Evolutionary conservation across 2,113 vertebrate genomes (phyloP).

Genomic region (Rhizomys pruinosus): DNA sequence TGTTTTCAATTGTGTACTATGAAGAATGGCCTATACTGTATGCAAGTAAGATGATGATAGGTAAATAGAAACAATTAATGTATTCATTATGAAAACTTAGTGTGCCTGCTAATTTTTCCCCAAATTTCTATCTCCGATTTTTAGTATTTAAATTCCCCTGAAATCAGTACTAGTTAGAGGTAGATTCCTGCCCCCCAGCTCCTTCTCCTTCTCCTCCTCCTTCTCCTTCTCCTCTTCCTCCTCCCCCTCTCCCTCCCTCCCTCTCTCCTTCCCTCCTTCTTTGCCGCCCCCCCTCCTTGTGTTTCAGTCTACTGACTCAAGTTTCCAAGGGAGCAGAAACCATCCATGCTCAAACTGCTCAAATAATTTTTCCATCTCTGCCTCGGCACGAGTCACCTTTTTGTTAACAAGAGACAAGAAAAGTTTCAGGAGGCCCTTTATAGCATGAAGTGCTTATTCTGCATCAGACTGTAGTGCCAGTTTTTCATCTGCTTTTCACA

Average conservation of each 20-base stretch:
- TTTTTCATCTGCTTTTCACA: slow-evolving; percentile 55
- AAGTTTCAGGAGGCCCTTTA: slow-evolving; percentile 58
- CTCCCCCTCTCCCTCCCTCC: not conserved
- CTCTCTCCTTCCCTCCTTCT: too few relatives aligned
- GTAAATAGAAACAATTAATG: slow-evolving; percentile 42
- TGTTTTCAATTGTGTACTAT: not conserved
- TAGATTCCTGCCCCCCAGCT: too few relatives aligned
- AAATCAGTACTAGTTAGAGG: too few relatives aligned
- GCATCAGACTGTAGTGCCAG: slow-evolving; percentile 35
- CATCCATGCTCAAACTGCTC: slow-evolving; percentile 66
- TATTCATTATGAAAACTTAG: slow-evolving; percentile 45
- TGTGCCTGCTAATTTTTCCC: slow-evolving; percentile 49
- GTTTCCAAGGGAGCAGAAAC: slow-evolving; percentile 69
- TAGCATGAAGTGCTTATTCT: slow-evolving; percentile 56
- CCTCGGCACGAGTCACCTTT: slow-evolving; percentile 70
- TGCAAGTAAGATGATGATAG: not conserved
- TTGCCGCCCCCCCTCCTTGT: too few relatives aligned
- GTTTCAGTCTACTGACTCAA: slow-evolving; percentile 41
- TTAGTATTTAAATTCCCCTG: slow-evolving; percentile 32
- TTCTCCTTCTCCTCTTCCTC: not conserved
- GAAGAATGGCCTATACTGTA: slow-evolving; percentile 16
- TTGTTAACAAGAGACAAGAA: slow-evolving; percentile 67
- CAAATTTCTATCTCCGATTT: slow-evolving; percentile 44
- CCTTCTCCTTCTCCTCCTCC: not conserved
- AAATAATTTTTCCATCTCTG: slow-evolving; percentile 66